Evolutionary conservation across 2,888 invertebrate species (phyloP).

Genomic region (Epinotia ramella): DNA sequence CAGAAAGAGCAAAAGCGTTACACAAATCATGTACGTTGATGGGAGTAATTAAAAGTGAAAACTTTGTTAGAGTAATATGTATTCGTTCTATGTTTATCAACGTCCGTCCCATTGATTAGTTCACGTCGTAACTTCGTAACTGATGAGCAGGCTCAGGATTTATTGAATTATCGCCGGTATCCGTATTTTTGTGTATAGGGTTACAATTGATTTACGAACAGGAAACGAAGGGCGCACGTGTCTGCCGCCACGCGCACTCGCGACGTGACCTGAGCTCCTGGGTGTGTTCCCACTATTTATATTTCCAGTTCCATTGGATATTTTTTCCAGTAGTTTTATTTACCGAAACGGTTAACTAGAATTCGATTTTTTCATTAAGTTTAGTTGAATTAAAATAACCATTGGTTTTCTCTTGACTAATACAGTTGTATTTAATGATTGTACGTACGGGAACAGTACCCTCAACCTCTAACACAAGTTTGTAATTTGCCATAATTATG

Average conservation of each 20-base stretch:
- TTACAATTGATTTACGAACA: conserved; percentile 48
- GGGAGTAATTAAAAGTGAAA: no score
- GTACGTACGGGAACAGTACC: no score
- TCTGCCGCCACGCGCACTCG: conserved; percentile 38
- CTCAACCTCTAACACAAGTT: no score
- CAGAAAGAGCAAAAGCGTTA: no score
- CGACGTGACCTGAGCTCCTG: conserved; percentile 42
- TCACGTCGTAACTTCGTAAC: neutral
- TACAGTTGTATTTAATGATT: no score
- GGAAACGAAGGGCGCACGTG: conserved; percentile 43
- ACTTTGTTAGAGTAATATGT: neutral
- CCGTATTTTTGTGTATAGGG: conserved; percentile 39
- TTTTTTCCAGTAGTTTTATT: neutral
- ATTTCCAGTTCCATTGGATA: neutral
- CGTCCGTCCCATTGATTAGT: neutral
- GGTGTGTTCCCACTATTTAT: conserved; percentile 3
- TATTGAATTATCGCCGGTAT: conserved; percentile 28
- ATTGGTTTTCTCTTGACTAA: no score
- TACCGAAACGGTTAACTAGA: neutral
- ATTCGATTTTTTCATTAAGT: no score
- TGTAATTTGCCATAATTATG: no score
- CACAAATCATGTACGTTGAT: no score
- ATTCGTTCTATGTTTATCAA: neutral
- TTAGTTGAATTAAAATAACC: no score
- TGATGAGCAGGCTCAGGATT: conserved; percentile 9